These are phyloP conservation scores for Enteromius treurensis DNA, from an alignment of 2,797 vertebrate genomes.

Conservation along the genomic window DNA sequence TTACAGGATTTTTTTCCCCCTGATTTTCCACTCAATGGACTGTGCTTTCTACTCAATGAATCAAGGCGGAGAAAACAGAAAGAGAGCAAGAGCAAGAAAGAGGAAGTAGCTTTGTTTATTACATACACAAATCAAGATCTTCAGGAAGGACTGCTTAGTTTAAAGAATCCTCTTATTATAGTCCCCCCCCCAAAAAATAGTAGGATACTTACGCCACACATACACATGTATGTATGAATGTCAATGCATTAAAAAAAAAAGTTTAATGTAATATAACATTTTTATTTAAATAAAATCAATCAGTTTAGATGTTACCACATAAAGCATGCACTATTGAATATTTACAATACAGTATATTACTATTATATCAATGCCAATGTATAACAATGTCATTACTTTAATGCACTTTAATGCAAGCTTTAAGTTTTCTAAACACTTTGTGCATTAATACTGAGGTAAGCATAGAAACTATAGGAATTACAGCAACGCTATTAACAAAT, in stretches of 20 bases:
- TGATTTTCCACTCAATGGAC: constrained; percentile 68
- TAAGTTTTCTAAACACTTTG: neutral
- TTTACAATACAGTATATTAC: neutral
- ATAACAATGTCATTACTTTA: neutral
- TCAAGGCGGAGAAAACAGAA: constrained; percentile 48
- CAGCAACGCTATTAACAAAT: neutral
- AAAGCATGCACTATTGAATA: neutral
- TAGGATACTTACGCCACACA: neutral
- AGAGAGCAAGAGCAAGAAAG: constrained; percentile 9
- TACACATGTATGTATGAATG: neutral
- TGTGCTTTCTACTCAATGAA: constrained; percentile 67
- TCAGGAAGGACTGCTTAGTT: neutral
- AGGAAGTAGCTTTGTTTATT: constrained; percentile 38
- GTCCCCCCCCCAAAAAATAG: neutral
- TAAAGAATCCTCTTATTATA: neutral
- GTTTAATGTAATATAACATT: no score
- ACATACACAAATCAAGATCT: constrained; percentile 38
- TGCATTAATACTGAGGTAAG: neutral
- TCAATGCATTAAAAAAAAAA: no score
- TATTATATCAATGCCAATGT: neutral
- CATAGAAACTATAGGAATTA: neutral
- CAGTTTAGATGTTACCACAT: neutral
- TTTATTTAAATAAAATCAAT: neutral
- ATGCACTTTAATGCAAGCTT: neutral
- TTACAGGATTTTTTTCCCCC: constrained; percentile 59